phyloP scores from a whole-genome alignment of 1,140 invertebrate genomes.

The Conus betulinus region DNA sequence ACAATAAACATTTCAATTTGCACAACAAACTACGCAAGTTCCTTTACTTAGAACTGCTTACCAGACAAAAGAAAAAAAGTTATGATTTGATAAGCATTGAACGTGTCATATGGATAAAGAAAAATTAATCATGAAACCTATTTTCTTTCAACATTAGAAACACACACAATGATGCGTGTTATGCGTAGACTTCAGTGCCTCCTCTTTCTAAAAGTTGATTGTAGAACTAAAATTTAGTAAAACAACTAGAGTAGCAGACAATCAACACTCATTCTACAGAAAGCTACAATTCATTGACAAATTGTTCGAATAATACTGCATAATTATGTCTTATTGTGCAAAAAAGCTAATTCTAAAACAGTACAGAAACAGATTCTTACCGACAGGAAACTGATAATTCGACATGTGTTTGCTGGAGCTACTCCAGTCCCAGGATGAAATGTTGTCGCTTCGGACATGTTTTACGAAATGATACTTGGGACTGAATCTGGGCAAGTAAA shows the following conservation, averaged over 20 bases:
- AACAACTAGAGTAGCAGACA: slow-evolving; percentile 17
- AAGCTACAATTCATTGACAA: not conserved
- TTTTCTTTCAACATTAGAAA: no score
- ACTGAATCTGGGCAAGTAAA: not conserved
- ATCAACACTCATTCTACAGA: not conserved
- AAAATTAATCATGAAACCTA: no score
- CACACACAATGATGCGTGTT: no score
- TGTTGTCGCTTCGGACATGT: slow-evolving; percentile 51
- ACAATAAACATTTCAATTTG: no score
- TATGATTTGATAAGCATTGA: no score
- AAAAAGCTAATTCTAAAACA: not conserved
- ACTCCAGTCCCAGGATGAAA: slow-evolving; percentile 70
- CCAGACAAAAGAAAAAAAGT: no score
- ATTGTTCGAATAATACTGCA: not conserved
- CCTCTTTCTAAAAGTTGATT: no score
- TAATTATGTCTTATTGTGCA: not conserved
- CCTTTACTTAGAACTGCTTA: no score
- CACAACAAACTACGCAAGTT: no score
- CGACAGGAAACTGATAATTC: slow-evolving; percentile 70
- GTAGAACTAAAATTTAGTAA: no score
- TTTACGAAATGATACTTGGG: slow-evolving; percentile 37
- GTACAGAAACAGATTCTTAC: slow-evolving; percentile 48
- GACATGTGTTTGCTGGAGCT: slow-evolving; percentile 65
- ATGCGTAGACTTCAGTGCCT: no score
- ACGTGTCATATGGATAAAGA: no score